phyloP scores from a whole-genome alignment of 2,113 vertebrate species.

The Anoura caudifer region DNA sequence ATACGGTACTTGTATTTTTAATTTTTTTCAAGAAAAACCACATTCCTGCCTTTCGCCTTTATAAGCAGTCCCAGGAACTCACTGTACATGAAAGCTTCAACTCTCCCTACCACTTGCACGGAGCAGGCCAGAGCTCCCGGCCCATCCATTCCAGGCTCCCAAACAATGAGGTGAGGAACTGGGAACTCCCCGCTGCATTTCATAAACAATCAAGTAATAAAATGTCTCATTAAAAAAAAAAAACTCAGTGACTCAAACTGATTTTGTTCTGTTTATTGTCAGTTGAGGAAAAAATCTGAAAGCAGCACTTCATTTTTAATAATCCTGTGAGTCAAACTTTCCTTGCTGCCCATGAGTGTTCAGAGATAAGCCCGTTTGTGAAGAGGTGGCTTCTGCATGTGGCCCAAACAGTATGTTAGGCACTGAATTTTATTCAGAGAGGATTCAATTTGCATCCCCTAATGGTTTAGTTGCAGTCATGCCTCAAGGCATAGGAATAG shows the following conservation, averaged over 20 bases:
- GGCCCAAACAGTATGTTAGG: background rate
- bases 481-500: slow-evolving; percentile 63
- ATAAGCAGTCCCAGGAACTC: background rate
- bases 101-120: background rate
- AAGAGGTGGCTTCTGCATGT: background rate
- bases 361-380: background rate
- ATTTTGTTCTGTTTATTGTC: background rate
- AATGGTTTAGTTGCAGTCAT: slow-evolving; percentile 39
- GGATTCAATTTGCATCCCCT: slow-evolving; percentile 60
- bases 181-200: background rate
- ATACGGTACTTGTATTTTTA: background rate
- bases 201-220: background rate
- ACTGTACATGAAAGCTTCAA: background rate
- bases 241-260: background rate
- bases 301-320: background rate
- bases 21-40: background rate
- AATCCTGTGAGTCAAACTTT: background rate
- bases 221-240: background rate
- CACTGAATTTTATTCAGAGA: slow-evolving; percentile 25
- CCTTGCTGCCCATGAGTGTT: background rate
- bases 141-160: background rate
- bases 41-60: background rate
- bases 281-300: background rate
- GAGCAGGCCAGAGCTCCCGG: background rate
- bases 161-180: background rate